Conservation (phyloP, 2,113 vertebrate genomes). For the Macquaria australasica region DNA sequence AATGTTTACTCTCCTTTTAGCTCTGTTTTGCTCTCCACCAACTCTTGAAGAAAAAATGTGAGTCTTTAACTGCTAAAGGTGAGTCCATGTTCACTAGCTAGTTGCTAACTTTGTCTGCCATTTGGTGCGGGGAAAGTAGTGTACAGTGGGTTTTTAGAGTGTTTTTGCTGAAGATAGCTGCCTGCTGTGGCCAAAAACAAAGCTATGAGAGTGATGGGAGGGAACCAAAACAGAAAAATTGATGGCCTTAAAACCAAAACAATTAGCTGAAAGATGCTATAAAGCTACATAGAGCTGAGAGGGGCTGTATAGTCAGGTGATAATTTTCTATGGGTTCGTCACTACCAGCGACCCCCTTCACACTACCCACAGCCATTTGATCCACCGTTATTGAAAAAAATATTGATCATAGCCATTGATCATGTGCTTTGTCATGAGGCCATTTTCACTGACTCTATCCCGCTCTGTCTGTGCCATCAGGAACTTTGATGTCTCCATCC, state of each 20-base stretch:
- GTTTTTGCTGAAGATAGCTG: not conserved
- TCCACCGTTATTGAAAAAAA: not conserved
- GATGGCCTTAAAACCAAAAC: not conserved
- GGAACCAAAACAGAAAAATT: not conserved
- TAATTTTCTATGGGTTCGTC: fast-evolving
- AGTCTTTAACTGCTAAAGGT: not conserved
- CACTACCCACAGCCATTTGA: not conserved
- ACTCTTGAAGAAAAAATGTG: too few species aligned
- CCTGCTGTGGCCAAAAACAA: too few species aligned
- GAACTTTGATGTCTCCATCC: conserved; percentile 63
- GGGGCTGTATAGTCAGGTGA: not conserved
- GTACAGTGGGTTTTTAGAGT: not conserved
- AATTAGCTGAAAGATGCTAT: not conserved
- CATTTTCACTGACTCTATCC: conserved; percentile 19
- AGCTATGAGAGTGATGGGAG: too few species aligned
- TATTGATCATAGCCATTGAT: not conserved
- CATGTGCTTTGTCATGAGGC: not conserved
- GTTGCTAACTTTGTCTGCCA: too few species aligned
- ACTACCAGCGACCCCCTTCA: not conserved
- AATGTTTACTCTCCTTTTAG: not conserved
- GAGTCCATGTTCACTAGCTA: not conserved
- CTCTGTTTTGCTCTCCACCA: not conserved
- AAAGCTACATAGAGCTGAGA: not conserved
- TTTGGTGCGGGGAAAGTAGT: not conserved
- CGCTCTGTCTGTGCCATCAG: conserved; percentile 31